Percentiles rank a stretch among this genome's conserved stretches.
These are phyloP conservation scores for Epinotia bilunana DNA, from an alignment of 2,888 invertebrate genomes.

Conservation along the genomic window DNA sequence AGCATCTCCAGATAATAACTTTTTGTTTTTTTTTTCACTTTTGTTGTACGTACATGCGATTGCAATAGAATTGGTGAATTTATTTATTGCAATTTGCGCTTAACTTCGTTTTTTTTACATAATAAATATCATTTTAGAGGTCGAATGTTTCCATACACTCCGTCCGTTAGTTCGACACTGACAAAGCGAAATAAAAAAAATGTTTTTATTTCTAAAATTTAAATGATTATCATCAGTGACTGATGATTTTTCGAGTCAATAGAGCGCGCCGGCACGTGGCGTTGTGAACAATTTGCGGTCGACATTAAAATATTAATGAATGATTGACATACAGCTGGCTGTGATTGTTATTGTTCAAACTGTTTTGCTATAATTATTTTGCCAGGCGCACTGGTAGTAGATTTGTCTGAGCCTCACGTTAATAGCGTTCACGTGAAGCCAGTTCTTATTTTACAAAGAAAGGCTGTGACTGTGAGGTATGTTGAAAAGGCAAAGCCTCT, in stretches of 20 bases:
- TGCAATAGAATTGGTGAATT: too few relatives aligned
- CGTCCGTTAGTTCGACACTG: too few relatives aligned
- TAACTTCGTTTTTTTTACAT: too few relatives aligned
- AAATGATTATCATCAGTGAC: slow-evolving; percentile 18
- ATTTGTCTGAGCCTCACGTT: too few relatives aligned
- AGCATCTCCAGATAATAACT: slow-evolving; percentile 79
- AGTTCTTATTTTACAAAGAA: too few relatives aligned
- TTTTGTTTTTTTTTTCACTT: slow-evolving; percentile 13
- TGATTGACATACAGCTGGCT: slow-evolving; percentile 61
- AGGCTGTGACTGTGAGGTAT: too few relatives aligned
- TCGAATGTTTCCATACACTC: too few relatives aligned
- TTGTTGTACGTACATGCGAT: too few relatives aligned
- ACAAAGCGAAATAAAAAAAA: not conserved
- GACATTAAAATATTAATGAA: slow-evolving; percentile 38
- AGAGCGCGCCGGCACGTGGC: slow-evolving; percentile 67
- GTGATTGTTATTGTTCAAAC: slow-evolving; percentile 23
- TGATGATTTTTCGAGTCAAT: slow-evolving; percentile 60
- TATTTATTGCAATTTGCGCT: too few relatives aligned
- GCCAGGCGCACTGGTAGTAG: slow-evolving; percentile 17
- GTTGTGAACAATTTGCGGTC: slow-evolving; percentile 21
- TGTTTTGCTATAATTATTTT: slow-evolving; percentile 33
- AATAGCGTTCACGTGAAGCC: too few relatives aligned
- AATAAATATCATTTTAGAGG: too few relatives aligned
- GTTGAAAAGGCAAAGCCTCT: too few relatives aligned
- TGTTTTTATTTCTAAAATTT: not conserved